These are phyloP conservation scores for Eurystomus glaucurus DNA, from an alignment of 2,797 vertebrate species.

Conservation along the genomic window DNA sequence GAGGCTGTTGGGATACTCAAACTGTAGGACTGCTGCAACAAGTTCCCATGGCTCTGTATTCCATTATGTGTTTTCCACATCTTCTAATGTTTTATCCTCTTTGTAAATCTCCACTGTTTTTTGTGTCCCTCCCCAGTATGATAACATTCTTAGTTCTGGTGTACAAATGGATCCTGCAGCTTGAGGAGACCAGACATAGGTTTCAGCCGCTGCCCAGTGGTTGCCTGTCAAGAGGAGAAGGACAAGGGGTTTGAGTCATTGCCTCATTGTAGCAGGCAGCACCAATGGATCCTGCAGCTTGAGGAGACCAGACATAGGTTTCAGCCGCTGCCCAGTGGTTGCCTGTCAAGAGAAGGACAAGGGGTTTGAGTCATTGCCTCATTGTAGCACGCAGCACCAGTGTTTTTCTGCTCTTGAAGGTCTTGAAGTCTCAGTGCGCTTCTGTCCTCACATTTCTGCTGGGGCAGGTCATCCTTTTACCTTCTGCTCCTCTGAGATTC, in stretches of 20 bases:
- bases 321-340: not conserved
- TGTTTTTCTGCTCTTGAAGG: not conserved
- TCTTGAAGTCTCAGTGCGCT: not conserved
- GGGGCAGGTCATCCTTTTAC: not conserved
- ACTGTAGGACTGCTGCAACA: not conserved
- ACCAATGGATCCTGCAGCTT: not conserved
- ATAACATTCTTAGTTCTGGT: not conserved
- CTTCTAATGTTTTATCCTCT: not conserved
- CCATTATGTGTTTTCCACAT: not conserved
- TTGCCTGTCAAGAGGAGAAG: not conserved
- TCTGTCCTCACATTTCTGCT: not conserved
- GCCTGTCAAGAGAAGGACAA: not conserved
- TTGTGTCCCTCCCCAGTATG: not conserved
- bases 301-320: not conserved
- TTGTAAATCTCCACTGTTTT: not conserved
- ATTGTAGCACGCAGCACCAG: not conserved
- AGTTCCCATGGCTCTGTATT: not conserved
- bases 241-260: no score
- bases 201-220: not conserved
- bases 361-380: no score
- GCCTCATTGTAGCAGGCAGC: no score
- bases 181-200: not conserved
- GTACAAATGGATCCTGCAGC: not conserved
- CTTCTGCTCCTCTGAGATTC: not conserved
- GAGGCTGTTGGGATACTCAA: not conserved